These are phyloP conservation scores for Embiotoca jacksoni DNA, from an alignment of 2,113 vertebrate genomes.

Conservation along the genomic window DNA sequence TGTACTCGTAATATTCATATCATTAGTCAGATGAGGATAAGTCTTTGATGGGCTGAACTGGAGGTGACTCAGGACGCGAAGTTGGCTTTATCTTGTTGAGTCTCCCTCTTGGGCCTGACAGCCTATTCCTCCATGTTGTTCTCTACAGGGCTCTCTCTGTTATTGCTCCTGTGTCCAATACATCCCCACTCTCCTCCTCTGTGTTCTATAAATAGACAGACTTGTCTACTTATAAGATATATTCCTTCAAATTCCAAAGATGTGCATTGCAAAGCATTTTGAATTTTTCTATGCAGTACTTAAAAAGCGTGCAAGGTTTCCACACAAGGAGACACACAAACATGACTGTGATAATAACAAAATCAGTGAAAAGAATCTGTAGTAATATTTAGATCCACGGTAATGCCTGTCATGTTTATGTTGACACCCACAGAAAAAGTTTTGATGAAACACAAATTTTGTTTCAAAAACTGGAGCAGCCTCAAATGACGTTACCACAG, in stretches of 20 bases:
- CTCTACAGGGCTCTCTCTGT: constrained; percentile 24
- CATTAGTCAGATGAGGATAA: constrained; percentile 78
- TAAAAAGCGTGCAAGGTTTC: background rate
- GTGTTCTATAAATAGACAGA: constrained; percentile 34
- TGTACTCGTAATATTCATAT: constrained; percentile 46
- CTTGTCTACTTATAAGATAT: constrained; percentile 18
- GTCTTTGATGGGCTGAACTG: constrained; percentile 67
- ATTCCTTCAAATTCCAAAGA: constrained; percentile 10
- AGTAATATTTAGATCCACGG: background rate
- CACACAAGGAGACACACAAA: background rate
- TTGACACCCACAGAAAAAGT: background rate
- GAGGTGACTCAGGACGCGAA: constrained; percentile 59
- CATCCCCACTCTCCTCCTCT: background rate
- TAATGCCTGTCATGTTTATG: background rate
- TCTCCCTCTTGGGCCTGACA: constrained; percentile 50
- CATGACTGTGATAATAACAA: background rate
- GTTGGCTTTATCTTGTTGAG: constrained; percentile 25
- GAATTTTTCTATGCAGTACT: background rate
- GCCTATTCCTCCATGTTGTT: constrained; percentile 25
- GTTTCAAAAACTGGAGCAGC: background rate
- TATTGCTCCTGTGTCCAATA: background rate
- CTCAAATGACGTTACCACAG: background rate
- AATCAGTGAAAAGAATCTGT: background rate
- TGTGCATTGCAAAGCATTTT: background rate
- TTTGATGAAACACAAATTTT: background rate